Percentiles rank a stretch among this genome's conserved stretches.
Conservation (phyloP, 1,140 invertebrate species). For the Drosophila ercepeae region DNA sequence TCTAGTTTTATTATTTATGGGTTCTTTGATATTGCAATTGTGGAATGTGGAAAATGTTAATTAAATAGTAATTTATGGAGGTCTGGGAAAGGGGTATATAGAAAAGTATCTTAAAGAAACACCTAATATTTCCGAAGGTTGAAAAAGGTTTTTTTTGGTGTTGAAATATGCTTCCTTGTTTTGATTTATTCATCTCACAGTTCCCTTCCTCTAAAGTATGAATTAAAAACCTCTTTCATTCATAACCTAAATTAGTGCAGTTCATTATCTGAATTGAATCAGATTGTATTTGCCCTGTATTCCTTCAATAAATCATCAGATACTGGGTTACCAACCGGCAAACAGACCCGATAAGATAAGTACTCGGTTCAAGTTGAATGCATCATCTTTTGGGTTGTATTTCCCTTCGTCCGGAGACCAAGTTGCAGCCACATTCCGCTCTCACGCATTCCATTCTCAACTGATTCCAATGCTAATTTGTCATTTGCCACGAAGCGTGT, state of each 20-base stretch:
- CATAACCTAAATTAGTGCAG: background rate
- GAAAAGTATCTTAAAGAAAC: no score
- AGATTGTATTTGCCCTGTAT: conserved; percentile 10
- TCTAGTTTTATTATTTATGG: conserved; percentile 65
- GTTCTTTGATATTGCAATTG: conserved; percentile 40
- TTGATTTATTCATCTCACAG: background rate
- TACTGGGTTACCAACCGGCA: conserved; percentile 34
- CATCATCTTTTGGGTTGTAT: conserved; percentile 19
- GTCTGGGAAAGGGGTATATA: background rate
- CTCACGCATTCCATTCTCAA: conserved; percentile 55
- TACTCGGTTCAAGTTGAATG: background rate
- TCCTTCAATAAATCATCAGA: conserved; percentile 31
- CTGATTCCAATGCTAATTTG: conserved; percentile 74
- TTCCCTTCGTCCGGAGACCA: background rate
- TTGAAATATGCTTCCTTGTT: background rate
- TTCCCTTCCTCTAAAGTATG: background rate
- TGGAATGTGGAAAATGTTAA: conserved; percentile 67
- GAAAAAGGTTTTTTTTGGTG: background rate
- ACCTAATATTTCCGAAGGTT: no score
- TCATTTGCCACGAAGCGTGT: conserved; percentile 62
- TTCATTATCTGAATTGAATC: conserved; percentile 22
- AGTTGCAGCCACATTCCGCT: conserved; percentile 42
- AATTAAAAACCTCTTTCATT: background rate
- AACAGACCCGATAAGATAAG: conserved; percentile 32
- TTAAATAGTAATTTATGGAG: conserved; percentile 74